Percentiles rank a stretch among this genome's conserved stretches.
Conservation (phyloP, 2,888 invertebrate species). For the Amphipyra tragopoginis region DNA sequence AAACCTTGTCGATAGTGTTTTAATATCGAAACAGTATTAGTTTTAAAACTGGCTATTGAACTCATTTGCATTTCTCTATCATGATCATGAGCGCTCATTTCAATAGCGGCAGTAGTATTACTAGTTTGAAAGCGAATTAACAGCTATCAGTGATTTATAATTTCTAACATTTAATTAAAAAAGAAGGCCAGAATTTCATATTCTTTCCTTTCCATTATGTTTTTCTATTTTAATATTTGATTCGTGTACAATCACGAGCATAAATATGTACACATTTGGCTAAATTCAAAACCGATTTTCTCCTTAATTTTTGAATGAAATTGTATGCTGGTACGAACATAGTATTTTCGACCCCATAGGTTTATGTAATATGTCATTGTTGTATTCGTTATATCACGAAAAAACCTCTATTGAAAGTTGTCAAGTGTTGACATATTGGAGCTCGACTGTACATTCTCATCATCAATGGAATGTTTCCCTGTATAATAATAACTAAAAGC, state of each 20-base stretch:
- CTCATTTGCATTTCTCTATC: conserved; percentile 37
- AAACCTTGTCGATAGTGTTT: conserved; percentile 25
- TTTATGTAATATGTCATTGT: too few species aligned
- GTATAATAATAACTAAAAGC: conserved; percentile 12
- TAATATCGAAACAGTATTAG: conserved; percentile 13
- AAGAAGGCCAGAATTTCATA: background rate
- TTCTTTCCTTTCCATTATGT: background rate
- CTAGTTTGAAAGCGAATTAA: conserved; percentile 30
- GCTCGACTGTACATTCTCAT: too few species aligned
- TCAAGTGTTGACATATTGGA: too few species aligned
- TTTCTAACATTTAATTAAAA: conserved; percentile 26
- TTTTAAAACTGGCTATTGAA: conserved; percentile 31
- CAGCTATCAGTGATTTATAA: conserved; percentile 26
- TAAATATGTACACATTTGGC: too few species aligned
- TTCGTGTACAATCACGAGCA: too few species aligned
- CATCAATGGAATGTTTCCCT: conserved; percentile 7
- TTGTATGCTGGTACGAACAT: too few species aligned
- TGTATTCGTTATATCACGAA: too few species aligned
- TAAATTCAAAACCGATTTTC: too few species aligned
- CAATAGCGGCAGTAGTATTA: conserved; percentile 12
- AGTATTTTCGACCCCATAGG: too few species aligned
- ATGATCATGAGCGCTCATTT: conserved; percentile 7
- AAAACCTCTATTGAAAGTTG: too few species aligned
- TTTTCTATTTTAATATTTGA: background rate
- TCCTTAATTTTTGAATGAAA: too few species aligned